Conservation (phyloP, 2,113 vertebrate genomes). For the Litocranius walleri region DNA sequence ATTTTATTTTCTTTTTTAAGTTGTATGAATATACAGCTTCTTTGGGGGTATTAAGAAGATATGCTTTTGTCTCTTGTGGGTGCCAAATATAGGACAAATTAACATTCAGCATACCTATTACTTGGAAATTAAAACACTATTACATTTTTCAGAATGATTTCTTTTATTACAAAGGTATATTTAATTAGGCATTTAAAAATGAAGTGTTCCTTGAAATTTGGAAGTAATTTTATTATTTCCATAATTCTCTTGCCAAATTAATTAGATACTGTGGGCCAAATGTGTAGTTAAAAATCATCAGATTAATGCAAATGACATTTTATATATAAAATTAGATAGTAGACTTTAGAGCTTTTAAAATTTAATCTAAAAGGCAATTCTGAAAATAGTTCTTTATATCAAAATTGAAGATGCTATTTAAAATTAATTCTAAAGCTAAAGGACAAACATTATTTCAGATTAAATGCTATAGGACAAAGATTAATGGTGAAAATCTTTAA, state of each 20-base stretch:
- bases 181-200: constrained; percentile 71
- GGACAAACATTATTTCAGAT: constrained; percentile 66
- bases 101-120: constrained; percentile 20
- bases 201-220: constrained; percentile 69
- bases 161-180: constrained; percentile 60
- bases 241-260: constrained; percentile 73
- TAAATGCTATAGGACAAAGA: constrained; percentile 59
- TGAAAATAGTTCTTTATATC: constrained; percentile 53
- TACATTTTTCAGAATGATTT: constrained; percentile 64
- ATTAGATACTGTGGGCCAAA: constrained; percentile 56
- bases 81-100: constrained; percentile 17
- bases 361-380: constrained; percentile 65
- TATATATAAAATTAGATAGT: too few relatives aligned
- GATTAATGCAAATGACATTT: too few relatives aligned
- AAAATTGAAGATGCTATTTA: constrained; percentile 69
- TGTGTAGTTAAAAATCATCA: too few relatives aligned
- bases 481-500: constrained; percentile 70
- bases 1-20: constrained; percentile 25
- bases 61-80: constrained; percentile 8
- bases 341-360: too few relatives aligned
- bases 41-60: neutral
- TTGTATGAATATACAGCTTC: neutral
- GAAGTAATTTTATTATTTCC: constrained; percentile 73
- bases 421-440: constrained; percentile 68
- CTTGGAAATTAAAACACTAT: constrained; percentile 60